Evolutionary conservation across 92 coral and sea anemone genomes (phyloP), one percentile per base, ranked within the genome.

Genomic region (Actinernus sp.): DNA sequence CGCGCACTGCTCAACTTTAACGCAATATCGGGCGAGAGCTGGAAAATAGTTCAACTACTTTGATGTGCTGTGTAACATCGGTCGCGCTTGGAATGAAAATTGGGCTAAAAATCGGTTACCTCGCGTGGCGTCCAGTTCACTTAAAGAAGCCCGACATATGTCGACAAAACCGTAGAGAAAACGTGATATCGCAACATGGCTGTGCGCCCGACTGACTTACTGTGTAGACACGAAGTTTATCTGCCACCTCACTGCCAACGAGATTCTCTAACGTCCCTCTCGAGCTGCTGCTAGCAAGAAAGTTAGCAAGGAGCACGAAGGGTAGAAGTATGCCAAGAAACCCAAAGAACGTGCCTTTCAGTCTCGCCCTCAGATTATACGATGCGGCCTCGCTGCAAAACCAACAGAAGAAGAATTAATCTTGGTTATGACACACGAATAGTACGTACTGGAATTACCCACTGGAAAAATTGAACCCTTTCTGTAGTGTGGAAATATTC

Each of bases 291-390:
- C 97, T 88, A 12, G 97, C 93, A 26, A 94, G 62, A 47, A 94
- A 86, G 61, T 89, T 83, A 16, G 82, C 47, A 17, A 85, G 70
- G 34, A 94, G 65, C n/a, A 86, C 97, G 81, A 90, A 80, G 18
- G 97, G 97, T 20, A 94, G 88, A 20, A 91, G 70, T 79, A 91
- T 37, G 1, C 98, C 98, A 50, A 94, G 75, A 24, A 87, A 48
- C 23, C 83, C 83, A 39, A 88, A 94, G 39, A 87, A 66, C 16
- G 71, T 39, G 3, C 98, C 93, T 30, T 83, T 83, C n/a, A 94
- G 44, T 57, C 92, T 85, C 14, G 98, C 98, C 48, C 77, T 81
- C 37, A 94, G 76, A 58, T 94, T 94, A 22, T 83, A 79, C 6
- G 98, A 94, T 26, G 89, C 59, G 4, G 93, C 72, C 43, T 79